phyloP scores from a whole-genome alignment of 2,888 invertebrate species.

The Drosophila meridiana region DNA sequence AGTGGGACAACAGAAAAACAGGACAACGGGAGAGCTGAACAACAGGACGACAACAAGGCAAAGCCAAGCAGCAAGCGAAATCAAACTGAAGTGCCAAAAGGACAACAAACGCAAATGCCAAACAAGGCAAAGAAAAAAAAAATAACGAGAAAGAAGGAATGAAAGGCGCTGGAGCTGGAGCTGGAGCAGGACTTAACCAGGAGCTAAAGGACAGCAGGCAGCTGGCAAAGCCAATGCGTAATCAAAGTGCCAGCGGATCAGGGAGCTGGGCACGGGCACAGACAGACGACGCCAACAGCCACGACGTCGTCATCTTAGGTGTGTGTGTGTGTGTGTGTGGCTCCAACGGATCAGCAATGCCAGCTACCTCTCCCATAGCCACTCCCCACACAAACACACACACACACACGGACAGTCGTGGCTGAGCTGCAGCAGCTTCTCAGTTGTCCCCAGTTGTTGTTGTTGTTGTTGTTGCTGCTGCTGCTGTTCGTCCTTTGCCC shows the following conservation, averaged over 20 bases:
- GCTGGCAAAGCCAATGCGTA: slow-evolving; percentile 71
- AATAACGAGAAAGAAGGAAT: not conserved
- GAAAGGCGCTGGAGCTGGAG: slow-evolving; percentile 10
- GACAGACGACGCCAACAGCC: slow-evolving; percentile 68
- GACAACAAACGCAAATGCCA: slow-evolving; percentile 69
- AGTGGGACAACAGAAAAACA: slow-evolving; percentile 18
- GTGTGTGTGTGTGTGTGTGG: slow-evolving; percentile 54
- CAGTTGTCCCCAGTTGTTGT: slow-evolving; percentile 31
- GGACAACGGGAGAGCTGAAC: too few relatives aligned
- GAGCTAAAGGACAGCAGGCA: slow-evolving; percentile 44
- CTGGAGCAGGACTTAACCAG: slow-evolving; percentile 41
- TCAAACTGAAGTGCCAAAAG: slow-evolving; percentile 74
- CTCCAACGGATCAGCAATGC: slow-evolving; percentile 63
- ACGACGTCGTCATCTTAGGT: slow-evolving; percentile 67
- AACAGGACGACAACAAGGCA: slow-evolving; percentile 14
- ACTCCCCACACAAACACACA: not conserved
- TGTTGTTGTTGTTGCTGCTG: not conserved
- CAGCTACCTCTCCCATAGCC: not conserved
- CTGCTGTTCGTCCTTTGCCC: slow-evolving; percentile 21
- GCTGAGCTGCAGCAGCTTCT: slow-evolving; percentile 16
- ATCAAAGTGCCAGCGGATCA: slow-evolving; percentile 63
- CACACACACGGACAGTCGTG: slow-evolving; percentile 2
- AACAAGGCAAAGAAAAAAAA: slow-evolving; percentile 38
- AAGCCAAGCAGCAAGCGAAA: slow-evolving; percentile 50
- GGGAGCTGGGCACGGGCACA: slow-evolving; percentile 18